phyloP scores from a whole-genome alignment of 2,797 vertebrate genomes.

The Stomatorhinus walkeri region DNA sequence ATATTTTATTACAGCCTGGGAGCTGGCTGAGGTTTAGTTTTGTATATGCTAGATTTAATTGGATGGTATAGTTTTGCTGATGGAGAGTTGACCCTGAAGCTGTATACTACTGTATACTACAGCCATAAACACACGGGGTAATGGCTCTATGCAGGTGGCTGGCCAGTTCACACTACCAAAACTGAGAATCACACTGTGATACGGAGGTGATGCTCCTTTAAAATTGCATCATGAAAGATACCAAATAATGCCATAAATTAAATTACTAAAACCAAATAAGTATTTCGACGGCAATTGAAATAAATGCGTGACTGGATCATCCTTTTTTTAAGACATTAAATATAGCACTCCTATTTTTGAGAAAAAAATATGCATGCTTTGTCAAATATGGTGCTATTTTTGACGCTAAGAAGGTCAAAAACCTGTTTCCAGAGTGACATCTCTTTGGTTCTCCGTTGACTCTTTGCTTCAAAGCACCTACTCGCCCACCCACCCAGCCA shows the following conservation, averaged over 20 bases:
- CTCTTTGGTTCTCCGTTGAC: neutral
- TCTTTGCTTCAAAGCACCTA: neutral
- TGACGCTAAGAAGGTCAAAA: neutral
- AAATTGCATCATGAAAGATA: constrained; percentile 6
- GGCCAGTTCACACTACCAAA: neutral
- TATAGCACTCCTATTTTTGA: neutral
- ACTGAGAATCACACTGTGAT: constrained; percentile 7
- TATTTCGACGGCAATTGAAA: neutral
- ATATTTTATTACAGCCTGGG: constrained; percentile 35
- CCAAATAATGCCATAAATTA: constrained; percentile 2
- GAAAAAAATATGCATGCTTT: neutral
- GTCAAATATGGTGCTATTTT: constrained; percentile 50
- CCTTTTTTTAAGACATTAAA: neutral
- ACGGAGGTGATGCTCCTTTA: neutral
- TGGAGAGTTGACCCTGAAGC: constrained; percentile 11
- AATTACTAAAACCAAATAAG: neutral
- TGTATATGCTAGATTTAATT: constrained; percentile 46
- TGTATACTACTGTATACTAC: constrained; percentile 41
- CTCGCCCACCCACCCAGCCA: neutral
- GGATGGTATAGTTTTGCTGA: constrained; percentile 30
- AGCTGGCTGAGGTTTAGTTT: constrained; percentile 39
- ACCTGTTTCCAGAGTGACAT: neutral
- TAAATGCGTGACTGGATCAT: neutral
- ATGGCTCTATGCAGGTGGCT: constrained; percentile 42
- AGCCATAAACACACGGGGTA: constrained; percentile 31